These are phyloP conservation scores for Chalcis sispes DNA, from an alignment of 2,888 invertebrate genomes.

Conservation along the genomic window DNA sequence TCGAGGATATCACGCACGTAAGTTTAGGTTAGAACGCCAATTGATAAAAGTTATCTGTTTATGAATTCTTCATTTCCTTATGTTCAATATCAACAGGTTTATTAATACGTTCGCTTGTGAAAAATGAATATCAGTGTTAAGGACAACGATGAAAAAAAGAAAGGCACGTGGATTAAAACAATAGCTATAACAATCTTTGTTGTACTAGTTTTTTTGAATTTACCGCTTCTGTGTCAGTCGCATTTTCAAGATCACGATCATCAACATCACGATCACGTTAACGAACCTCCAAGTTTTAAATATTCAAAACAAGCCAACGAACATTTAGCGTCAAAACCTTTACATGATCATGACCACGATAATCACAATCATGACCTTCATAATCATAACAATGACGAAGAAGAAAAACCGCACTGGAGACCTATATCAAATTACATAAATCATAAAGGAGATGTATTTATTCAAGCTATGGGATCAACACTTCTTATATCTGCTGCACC, in stretches of 20 bases:
- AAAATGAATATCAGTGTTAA: conserved; percentile 44
- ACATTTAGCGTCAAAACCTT: conserved; percentile 65
- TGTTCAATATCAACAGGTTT: conserved; percentile 40
- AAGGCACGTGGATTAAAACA: conserved; percentile 60
- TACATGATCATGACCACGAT: conserved; percentile 74
- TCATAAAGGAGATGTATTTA: conserved; percentile 66
- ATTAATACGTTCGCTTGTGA: conserved; percentile 22
- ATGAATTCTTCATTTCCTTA: conserved; percentile 18
- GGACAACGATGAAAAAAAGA: conserved; percentile 40
- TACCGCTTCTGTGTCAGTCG: conserved; percentile 69
- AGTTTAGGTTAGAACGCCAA: conserved; percentile 30
- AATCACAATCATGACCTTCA: conserved; percentile 60
- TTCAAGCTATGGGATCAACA: conserved; percentile 92
- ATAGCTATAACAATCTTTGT: conserved; percentile 64
- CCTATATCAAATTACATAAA: conserved; percentile 39
- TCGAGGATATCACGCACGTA: conserved; percentile 51
- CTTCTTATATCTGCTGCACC: conserved; percentile 96
- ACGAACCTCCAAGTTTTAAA: conserved; percentile 86
- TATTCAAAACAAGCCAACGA: conserved; percentile 87
- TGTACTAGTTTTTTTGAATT: conserved; percentile 70
- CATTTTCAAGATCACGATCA: conserved; percentile 74
- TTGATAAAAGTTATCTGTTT: conserved; percentile 7
- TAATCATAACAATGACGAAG: conserved; percentile 68
- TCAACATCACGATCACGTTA: conserved; percentile 72
- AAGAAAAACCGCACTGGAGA: conserved; percentile 50